Evolutionary conservation across 2,888 invertebrate species (phyloP).

Genomic region (Empis stercorea): DNA sequence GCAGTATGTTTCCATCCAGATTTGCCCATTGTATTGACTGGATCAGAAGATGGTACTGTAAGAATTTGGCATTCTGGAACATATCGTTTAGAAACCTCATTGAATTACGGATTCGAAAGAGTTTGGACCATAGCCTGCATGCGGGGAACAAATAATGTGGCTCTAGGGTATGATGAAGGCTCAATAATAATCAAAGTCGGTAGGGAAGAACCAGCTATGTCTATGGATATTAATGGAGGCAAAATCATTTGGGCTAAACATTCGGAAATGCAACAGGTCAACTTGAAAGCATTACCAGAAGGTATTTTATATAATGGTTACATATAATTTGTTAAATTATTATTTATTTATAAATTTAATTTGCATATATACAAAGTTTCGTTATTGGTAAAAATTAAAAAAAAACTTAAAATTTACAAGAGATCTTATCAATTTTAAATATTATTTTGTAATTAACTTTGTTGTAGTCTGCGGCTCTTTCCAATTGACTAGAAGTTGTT

Average conservation of each 20-base stretch:
- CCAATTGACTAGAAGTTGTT: no score
- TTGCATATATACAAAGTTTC: no score
- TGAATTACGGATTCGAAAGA: slow-evolving; percentile 96
- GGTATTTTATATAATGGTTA: no score
- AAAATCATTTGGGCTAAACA: slow-evolving; percentile 99
- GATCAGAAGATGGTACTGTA: slow-evolving; percentile 96
- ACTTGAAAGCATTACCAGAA: slow-evolving; percentile 73
- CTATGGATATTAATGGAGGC: slow-evolving; percentile 96
- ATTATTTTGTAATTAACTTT: no score
- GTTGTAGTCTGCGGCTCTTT: no score
- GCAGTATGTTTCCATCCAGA: slow-evolving; percentile 97
- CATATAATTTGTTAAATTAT: neutral
- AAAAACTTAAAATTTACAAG: no score
- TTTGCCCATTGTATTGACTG: slow-evolving; percentile 89
- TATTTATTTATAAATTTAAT: no score
- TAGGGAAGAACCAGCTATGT: slow-evolving; percentile 96
- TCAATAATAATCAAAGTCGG: slow-evolving; percentile 46
- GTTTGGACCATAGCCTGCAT: slow-evolving; percentile 94
- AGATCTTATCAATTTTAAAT: no score
- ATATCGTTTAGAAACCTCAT: slow-evolving; percentile 86
- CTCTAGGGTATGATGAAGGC: slow-evolving; percentile 57
- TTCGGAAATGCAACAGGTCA: slow-evolving; percentile 95
- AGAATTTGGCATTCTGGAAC: slow-evolving; percentile 99
- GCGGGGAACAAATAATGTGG: slow-evolving; percentile 91
- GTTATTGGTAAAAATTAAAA: no score